phyloP scores from a whole-genome alignment of 2,797 vertebrate species.

The Silurus aristotelis region DNA sequence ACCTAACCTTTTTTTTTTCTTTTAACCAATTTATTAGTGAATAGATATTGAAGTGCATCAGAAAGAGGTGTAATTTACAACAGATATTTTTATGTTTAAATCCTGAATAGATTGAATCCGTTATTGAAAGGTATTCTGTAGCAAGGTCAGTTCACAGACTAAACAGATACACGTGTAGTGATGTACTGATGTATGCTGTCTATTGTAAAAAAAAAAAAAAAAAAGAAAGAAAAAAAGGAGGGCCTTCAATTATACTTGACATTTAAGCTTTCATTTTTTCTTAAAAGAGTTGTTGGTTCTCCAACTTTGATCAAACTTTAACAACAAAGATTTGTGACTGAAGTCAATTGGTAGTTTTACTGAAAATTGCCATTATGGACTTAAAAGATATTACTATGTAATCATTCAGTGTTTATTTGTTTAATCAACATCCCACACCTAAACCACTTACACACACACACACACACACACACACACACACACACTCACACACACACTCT shows the following conservation, averaged over 20 bases:
- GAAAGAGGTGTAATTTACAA: not conserved
- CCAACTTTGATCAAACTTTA: not conserved
- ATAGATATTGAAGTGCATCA: not conserved
- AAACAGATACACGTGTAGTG: not conserved
- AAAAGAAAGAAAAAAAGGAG: no score
- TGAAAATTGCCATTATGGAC: not conserved
- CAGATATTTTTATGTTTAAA: not conserved
- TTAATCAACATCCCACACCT: not conserved
- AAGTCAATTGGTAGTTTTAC: not conserved
- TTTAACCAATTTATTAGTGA: not conserved
- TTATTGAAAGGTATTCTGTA: not conserved
- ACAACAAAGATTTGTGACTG: not conserved
- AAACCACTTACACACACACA: not conserved
- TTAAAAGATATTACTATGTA: not conserved
- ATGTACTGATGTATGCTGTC: not conserved
- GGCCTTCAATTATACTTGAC: slow-evolving; percentile 14
- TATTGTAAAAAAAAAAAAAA: not conserved
- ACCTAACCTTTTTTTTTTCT: not conserved
- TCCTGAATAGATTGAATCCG: not conserved
- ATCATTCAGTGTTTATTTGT: not conserved
- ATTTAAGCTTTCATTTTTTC: not conserved
- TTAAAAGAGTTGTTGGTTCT: not conserved
- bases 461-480: slow-evolving; percentile 5
- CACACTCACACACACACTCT: slow-evolving; percentile 23
- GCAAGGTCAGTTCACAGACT: slow-evolving; percentile 13